Conservation (phyloP, 2,888 invertebrate species). For the Callosobruchus maculatus region DNA sequence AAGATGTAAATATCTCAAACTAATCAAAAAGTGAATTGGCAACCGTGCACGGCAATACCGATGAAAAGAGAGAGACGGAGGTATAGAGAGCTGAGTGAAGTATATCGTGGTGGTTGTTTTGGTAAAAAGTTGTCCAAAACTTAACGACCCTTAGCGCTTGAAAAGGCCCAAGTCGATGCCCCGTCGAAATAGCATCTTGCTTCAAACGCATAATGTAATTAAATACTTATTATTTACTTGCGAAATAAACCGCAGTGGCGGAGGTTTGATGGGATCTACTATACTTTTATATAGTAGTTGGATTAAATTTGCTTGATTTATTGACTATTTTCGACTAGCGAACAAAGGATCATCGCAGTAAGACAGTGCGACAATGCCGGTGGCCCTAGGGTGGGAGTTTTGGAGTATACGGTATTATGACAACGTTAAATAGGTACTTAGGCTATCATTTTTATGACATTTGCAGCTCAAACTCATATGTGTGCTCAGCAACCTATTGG, state of each 20-base stretch:
- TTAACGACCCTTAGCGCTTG: conserved; percentile 37
- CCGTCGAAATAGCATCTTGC: conserved; percentile 19
- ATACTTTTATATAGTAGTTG: background rate
- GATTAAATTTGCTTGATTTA: no score
- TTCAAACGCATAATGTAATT: conserved; percentile 12
- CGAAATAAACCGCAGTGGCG: background rate
- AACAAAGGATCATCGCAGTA: no score
- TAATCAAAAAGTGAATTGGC: background rate
- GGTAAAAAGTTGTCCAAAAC: conserved; percentile 41
- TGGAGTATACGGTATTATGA: no score
- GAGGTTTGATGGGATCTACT: background rate
- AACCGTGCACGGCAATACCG: background rate
- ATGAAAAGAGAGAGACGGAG: background rate
- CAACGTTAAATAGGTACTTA: no score
- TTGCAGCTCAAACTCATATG: no score
- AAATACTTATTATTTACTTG: conserved; percentile 14
- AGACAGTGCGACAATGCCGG: no score
- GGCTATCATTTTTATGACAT: no score
- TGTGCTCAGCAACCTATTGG: no score
- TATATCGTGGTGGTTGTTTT: conserved; percentile 29
- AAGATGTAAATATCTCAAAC: background rate
- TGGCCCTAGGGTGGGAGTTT: no score
- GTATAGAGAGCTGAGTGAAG: conserved; percentile 1
- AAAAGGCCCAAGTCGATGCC: conserved; percentile 17
- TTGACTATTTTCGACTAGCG: no score